Evolutionary conservation across 2,113 vertebrate species (phyloP).

Genomic region (Eidolon helvum): DNA sequence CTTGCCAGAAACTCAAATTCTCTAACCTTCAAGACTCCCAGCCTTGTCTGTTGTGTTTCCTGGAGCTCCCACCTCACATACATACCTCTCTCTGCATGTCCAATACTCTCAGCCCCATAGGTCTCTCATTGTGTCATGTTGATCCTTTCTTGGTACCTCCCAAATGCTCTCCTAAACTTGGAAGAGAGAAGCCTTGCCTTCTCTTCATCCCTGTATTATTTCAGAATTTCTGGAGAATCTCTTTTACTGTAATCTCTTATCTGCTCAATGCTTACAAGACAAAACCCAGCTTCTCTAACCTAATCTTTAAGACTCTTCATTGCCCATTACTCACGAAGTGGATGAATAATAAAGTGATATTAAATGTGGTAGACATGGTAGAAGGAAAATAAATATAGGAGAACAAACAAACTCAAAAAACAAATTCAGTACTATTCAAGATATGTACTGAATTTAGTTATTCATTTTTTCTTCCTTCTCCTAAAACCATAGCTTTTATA

Average conservation of each 20-base stretch:
- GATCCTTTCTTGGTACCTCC: background rate
- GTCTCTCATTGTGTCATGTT: background rate
- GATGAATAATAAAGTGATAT: background rate
- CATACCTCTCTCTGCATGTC: background rate
- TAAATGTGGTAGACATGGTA: background rate
- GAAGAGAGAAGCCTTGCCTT: background rate
- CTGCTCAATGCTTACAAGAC: background rate
- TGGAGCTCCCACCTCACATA: background rate
- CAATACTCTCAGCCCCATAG: background rate
- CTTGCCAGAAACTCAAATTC: background rate
- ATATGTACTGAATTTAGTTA: background rate
- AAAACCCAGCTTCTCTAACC: background rate
- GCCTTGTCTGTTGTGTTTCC: background rate
- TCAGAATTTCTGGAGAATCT: background rate
- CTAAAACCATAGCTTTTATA: background rate
- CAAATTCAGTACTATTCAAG: background rate
- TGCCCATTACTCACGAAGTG: background rate
- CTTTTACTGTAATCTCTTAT: background rate
- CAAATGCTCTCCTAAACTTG: background rate
- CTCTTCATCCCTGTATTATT: background rate
- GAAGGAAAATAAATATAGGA: constrained; percentile 27
- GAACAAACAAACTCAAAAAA: background rate
- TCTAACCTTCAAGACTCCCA: background rate
- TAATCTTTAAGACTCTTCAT: background rate
- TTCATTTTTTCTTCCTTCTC: background rate